Evolutionary conservation across 30 jellyfish, hydroid and myxozoan genomes (phyloP), one percentile per base, ranked within the genome.

Genomic region (Aurelia sp.): DNA sequence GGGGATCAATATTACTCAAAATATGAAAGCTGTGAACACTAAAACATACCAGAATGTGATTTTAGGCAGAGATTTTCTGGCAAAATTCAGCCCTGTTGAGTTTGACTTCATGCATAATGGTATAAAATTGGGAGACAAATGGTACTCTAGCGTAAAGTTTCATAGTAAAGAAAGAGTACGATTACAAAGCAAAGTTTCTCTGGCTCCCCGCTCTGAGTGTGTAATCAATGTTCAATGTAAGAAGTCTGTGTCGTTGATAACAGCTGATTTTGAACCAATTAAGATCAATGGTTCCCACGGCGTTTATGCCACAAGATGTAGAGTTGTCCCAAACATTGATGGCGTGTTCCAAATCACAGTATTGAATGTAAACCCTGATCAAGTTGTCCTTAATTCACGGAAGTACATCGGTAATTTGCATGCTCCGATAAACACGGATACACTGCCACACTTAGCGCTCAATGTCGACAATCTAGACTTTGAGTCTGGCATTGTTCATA

Each of bases 261-360:
- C 81, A 20, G 88, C 81, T 13, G 90, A 79, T 66, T 79, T 79
- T 5, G 70, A 79, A 63, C 90, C 80, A 15, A 52, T 22, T 15
- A 23, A 22, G 23, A 18, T 61, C 5, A 1, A 30, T 7, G 78
- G 84, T 16, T 21, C 20, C 27, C 60, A 35, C 0, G 84, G 90
- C 19, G 80, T 62, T 18, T 79, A 79, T 65, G 81, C 81, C 16
- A 79, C 90, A 8, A 27, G 63, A 20, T 76, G 87, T 31, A 30
- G 79, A 22, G 62, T 76, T 8, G 41, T 76, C 8, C 87, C 87
- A 5, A 50, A 76, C 37, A 53, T 76, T 2, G 62, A 79, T 19
- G 90, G 90, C 0, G 53, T 59, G 20, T 55, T 74, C 65, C 86
- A 74, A 74, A 53, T 53, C n/a, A 27, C 18, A 3, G 20, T 71